Base-by-base conservation (phyloP, 2,888 invertebrate species). In the Schizotus pectinicornis region DNA sequence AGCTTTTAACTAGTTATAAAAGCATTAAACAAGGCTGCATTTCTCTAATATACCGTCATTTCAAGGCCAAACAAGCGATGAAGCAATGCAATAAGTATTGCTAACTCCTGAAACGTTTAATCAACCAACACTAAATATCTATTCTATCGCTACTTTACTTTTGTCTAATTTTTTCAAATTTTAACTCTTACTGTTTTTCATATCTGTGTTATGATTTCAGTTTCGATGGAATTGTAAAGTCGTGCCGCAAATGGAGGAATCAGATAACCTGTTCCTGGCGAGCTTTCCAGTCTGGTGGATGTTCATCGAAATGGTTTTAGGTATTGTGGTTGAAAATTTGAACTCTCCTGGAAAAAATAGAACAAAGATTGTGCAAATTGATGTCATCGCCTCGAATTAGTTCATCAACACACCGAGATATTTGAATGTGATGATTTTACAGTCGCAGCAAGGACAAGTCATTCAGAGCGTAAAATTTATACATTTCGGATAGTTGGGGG, bases 381-480 rank as follows among this genome's bases (percentile, higher is more conserved):
- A 63, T 65, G 67, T 65, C 67, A 69, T 62, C 59, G 52, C 42
- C 62, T 14, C 35, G 37, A 67, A 67, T 67, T 67, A 65, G 66
- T 66, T 64, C 65, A 64, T 59, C 62, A 63, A 60, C 65, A 66
- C 33, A 33, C 48, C 9, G 22, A 50, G 42, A 58, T 31, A 50
- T 38, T 43, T 36, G 22, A 48, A 42, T 45, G 42, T 45, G 31
- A 51, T 33, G 35, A 53, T 53, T 53, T 53, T 53, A 46, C 31
- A 39, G 46, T 12, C 31, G 58, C 59, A 59, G 58, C 69, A 71
- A 71, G 70, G 70, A 65, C 70, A 53, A 53, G 47, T 41, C 51
- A 65, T 69, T 68, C 62, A 71, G 69, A 69, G 68, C 69, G 69
- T 65, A 61, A 68, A 68, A 61, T 61, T 59, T 64, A 62, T 59